Base-by-base conservation (phyloP, 2,888 invertebrate species). In the Trichacis sp. region DNA sequence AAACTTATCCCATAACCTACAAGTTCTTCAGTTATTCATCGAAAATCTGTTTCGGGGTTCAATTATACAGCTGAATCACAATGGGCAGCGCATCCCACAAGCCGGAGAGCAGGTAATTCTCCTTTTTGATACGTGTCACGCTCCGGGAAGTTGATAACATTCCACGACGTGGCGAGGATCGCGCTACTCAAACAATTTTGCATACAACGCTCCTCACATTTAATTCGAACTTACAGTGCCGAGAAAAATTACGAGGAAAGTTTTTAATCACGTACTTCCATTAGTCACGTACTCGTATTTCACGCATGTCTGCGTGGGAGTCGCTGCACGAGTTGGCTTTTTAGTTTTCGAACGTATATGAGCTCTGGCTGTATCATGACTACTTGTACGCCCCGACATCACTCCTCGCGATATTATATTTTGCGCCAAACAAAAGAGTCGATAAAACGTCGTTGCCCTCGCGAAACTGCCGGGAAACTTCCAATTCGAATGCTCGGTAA, bases 221-320 rank as follows among this genome's bases (percentile, higher is more conserved):
- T 73, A 71, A 73, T 71, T 70, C 65, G 63, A 71, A 72, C 70
- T 76, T 74, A 72, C 73, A 73, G 63, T 62, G 69, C 68, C 43
- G 50, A 53, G 55, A 64, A 69, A 78, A 78, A 74, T 78, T 74
- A 74, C 76, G 73, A 68, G 68, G 61, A 63, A 77, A 78, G 73
- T 76, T 78, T 78, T 77, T 77, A 78, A 77, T 76, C 75, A 72
- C 75, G 76, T 74, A 72, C 72, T 71, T 74, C 72, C 76, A 75
- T 77, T 78, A 77, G 73, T 77, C 74, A 74, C 74, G 76, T 73
- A 69, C 71, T 69, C 64, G 49, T 64, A 61, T 60, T 70, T 63
- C 58, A 67, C 60, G 63, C 61, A 63, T 61, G 64, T 60, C 63
- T 50, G 63, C 64, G 57, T 59, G 60, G 57, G 56, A 68, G 59